Percentiles rank a stretch among this genome's conserved stretches.
Evolutionary conservation across 2,113 vertebrate genomes (phyloP).

Genomic region (Formicarius rufipectus): DNA sequence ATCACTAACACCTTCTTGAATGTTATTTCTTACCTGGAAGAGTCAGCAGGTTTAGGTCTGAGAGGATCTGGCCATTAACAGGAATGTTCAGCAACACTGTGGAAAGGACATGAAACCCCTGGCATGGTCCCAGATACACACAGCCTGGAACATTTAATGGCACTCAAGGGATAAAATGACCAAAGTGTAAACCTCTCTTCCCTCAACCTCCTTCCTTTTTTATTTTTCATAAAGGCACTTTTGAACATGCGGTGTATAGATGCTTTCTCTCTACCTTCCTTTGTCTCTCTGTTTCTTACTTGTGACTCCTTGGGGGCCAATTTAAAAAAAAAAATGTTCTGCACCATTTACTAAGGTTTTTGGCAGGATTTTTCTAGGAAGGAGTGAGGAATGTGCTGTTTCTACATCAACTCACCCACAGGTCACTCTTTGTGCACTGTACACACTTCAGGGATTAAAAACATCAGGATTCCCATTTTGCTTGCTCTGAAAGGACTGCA

Average conservation of each 20-base stretch:
- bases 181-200: conserved; percentile 30
- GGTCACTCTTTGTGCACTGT: neutral
- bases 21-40: conserved; percentile 35
- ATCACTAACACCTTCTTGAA: conserved; percentile 39
- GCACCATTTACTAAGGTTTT: conserved; percentile 32
- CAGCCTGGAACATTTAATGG: conserved; percentile 32
- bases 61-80: conserved; percentile 34
- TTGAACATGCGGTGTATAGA: neutral
- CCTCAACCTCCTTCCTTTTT: neutral
- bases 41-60: conserved; percentile 22
- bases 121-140: neutral
- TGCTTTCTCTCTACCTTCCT: conserved; percentile 17
- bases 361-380: conserved; percentile 39
- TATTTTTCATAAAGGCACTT: conserved; percentile 17
- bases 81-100: neutral
- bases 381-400: neutral
- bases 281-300: conserved; percentile 41
- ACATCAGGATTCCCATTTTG: neutral
- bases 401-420: neutral
- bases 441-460: neutral
- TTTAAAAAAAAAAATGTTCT: conserved; percentile 21
- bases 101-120: conserved; percentile 53
- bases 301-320: conserved; percentile 37
- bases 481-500: neutral
- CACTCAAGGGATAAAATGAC: conserved; percentile 21